Percentiles rank a stretch among this genome's conserved stretches.
Evolutionary conservation across 2,797 vertebrate genomes (phyloP).

Genomic region (Anguilla marmorata): DNA sequence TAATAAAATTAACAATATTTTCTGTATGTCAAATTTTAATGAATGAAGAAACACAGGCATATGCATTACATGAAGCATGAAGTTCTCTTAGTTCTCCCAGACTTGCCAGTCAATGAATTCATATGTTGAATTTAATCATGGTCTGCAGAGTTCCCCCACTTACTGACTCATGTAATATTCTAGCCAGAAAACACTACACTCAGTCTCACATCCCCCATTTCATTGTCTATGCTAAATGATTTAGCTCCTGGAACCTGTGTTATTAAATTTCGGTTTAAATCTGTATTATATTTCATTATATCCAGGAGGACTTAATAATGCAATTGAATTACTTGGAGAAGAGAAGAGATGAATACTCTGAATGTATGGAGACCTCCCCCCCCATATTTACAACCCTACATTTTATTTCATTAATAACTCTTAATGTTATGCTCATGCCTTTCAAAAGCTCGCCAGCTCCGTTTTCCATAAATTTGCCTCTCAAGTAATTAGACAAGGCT

Average conservation of each 20-base stretch:
- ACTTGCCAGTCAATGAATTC: not conserved
- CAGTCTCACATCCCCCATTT: not conserved
- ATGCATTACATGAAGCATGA: not conserved
- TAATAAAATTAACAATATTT: not conserved
- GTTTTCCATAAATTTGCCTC: constrained; percentile 5
- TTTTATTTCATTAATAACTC: not conserved
- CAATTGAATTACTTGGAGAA: not conserved
- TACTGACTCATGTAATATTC: not conserved
- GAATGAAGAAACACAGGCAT: not conserved
- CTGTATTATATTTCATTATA: not conserved
- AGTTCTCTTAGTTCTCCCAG: not conserved
- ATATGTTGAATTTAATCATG: not conserved
- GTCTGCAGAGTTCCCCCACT: not conserved
- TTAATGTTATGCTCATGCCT: constrained; percentile 1
- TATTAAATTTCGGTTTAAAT: not conserved
- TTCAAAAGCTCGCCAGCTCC: not conserved
- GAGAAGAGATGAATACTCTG: not conserved
- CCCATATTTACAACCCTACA: constrained; percentile 6
- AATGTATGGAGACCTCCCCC: not conserved
- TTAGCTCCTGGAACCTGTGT: not conserved
- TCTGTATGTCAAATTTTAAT: not conserved
- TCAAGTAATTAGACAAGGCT: not conserved
- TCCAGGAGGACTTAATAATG: not conserved
- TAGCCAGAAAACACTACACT: not conserved
- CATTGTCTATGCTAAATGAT: not conserved